A percentile compares a stretch with the other conserved stretches of the same genome.
Conservation (phyloP, 2,113 vertebrate species). For the Trichomycterus rosablanca region DNA sequence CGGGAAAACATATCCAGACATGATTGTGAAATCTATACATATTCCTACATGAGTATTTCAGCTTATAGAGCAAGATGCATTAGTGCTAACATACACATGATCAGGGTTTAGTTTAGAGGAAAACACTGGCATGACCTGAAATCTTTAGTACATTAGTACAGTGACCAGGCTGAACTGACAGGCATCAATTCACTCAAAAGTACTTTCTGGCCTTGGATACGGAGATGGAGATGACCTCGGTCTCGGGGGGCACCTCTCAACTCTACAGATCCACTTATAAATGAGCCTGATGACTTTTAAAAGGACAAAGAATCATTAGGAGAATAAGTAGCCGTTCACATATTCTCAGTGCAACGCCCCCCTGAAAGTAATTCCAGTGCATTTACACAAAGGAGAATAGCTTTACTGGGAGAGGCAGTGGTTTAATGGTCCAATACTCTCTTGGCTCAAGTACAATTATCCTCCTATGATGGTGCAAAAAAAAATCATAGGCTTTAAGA, state of each 20-base stretch:
- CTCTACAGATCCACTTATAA: constrained; percentile 63
- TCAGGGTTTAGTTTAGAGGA: too few relatives aligned
- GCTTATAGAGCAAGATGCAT: constrained; percentile 1
- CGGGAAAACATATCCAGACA: constrained; percentile 32
- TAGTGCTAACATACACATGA: too few relatives aligned
- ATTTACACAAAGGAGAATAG: constrained; percentile 70
- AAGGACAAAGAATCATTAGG: constrained; percentile 71
- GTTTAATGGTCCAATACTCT: constrained; percentile 73
- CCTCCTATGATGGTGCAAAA: constrained; percentile 59
- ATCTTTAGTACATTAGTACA: constrained; percentile 34
- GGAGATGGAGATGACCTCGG: constrained; percentile 61
- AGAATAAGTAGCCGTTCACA: constrained; percentile 69
- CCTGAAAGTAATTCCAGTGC: constrained; percentile 63
- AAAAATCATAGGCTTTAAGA: constrained; percentile 38
- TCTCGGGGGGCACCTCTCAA: constrained; percentile 57
- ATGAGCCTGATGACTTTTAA: constrained; percentile 69
- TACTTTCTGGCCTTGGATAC: constrained; percentile 57
- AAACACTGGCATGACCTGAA: too few relatives aligned
- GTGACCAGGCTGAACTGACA: constrained; percentile 39
- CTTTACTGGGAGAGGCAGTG: constrained; percentile 58
- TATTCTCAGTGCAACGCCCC: constrained; percentile 60
- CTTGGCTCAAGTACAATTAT: constrained; percentile 60
- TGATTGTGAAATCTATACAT: too few relatives aligned
- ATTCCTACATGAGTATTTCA: constrained; percentile 11
- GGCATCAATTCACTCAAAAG: constrained; percentile 53